Percentiles rank a stretch among this genome's conserved stretches.
phyloP scores from a whole-genome alignment of 2,113 vertebrate genomes.

The Tetrax tetrax region DNA sequence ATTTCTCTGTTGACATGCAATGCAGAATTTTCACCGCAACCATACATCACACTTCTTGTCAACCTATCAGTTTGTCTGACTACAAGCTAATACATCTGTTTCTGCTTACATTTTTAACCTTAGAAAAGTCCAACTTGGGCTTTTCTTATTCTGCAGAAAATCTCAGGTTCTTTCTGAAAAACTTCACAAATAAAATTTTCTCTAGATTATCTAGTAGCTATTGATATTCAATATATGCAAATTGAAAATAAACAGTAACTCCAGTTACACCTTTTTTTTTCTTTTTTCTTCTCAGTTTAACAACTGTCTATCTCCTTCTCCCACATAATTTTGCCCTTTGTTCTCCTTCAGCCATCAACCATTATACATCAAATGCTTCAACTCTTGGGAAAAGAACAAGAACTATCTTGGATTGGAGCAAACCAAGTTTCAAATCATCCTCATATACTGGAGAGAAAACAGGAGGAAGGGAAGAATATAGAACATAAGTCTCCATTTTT shows the following conservation, averaged over 20 bases:
- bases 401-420: background rate
- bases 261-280: background rate
- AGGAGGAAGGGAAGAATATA: background rate
- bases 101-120: background rate
- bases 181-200: background rate
- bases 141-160: background rate
- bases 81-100: background rate
- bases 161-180: background rate
- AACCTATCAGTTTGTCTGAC: background rate
- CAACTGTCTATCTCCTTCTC: background rate
- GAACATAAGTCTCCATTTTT: background rate
- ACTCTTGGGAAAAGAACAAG: background rate
- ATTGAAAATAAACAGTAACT: background rate
- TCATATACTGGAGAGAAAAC: background rate
- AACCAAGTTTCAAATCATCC: background rate
- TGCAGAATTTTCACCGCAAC: background rate
- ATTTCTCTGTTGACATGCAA: slow-evolving; percentile 1
- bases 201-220: background rate
- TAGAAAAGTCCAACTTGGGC: background rate
- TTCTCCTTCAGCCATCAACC: background rate
- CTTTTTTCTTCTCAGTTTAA: background rate
- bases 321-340: background rate
- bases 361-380: background rate
- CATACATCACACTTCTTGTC: background rate
- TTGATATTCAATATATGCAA: background rate